Conservation (phyloP, 1,140 invertebrate species). For the Trichogramma pretiosum region DNA sequence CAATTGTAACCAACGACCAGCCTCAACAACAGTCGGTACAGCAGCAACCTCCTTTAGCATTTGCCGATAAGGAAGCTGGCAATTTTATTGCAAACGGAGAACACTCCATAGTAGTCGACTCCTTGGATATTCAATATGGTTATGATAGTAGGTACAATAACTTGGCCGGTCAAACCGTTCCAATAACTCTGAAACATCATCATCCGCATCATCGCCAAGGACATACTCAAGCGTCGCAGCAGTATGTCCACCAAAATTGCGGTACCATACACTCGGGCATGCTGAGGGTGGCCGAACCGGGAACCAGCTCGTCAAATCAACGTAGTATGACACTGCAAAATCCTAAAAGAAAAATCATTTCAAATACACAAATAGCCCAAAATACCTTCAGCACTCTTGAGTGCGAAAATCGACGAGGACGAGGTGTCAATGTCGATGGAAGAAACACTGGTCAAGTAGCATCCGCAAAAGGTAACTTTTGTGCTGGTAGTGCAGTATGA, state of each 20-base stretch:
- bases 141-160: slow-evolving; percentile 37
- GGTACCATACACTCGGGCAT: slow-evolving; percentile 43
- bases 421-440: slow-evolving; percentile 20
- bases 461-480: slow-evolving; percentile 30
- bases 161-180: slow-evolving; percentile 42
- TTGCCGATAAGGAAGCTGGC: slow-evolving; percentile 30
- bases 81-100: slow-evolving; percentile 3
- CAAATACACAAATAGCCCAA: slow-evolving; percentile 34
- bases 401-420: slow-evolving; percentile 37
- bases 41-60: slow-evolving; percentile 16
- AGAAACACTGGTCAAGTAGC: background rate
- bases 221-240: slow-evolving; percentile 28
- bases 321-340: slow-evolving; percentile 43
- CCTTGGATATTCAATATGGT: slow-evolving; percentile 35
- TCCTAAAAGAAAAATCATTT: slow-evolving; percentile 34
- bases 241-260: slow-evolving; percentile 42
- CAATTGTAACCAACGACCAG: background rate
- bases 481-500: slow-evolving; percentile 44
- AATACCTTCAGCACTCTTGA: slow-evolving; percentile 45
- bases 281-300: slow-evolving; percentile 39
- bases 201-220: no score
- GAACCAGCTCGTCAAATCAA: slow-evolving; percentile 39
- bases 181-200: slow-evolving; percentile 44
- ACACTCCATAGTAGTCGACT: slow-evolving; percentile 28
- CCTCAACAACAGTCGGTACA: slow-evolving; percentile 2